These are phyloP conservation scores for Parus major DNA, from an alignment of 2,113 vertebrate genomes.

Conservation along the genomic window DNA sequence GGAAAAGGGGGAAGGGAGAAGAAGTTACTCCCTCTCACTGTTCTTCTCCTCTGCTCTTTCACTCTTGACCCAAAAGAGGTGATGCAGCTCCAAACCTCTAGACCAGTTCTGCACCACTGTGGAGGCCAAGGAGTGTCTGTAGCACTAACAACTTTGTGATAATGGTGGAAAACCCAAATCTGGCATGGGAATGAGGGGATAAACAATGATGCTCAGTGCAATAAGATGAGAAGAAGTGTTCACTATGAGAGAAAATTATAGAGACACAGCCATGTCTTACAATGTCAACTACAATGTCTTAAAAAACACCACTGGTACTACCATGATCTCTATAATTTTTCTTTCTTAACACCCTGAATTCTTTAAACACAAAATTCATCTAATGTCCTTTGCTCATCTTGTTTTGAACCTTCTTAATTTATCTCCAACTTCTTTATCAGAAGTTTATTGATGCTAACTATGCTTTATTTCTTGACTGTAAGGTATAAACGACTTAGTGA, in stretches of 20 bases:
- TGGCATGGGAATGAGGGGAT: neutral
- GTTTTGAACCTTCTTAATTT: neutral
- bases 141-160: neutral
- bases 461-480: neutral
- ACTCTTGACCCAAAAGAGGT: neutral
- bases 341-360: neutral
- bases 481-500: neutral
- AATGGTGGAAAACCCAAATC: neutral
- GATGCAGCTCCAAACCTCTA: neutral
- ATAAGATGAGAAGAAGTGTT: neutral
- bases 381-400: neutral
- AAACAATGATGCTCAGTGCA: neutral
- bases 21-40: neutral
- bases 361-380: neutral
- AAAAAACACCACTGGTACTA: neutral
- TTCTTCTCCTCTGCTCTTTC: neutral
- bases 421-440: neutral
- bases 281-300: neutral
- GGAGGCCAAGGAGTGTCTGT: neutral
- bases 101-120: neutral
- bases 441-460: neutral
- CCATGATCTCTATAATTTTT: neutral
- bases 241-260: neutral
- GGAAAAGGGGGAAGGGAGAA: neutral
- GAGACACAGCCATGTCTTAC: fast-evolving